Evolutionary conservation across 2,797 vertebrate genomes (phyloP).

Genomic region (Bradypus variegatus): DNA sequence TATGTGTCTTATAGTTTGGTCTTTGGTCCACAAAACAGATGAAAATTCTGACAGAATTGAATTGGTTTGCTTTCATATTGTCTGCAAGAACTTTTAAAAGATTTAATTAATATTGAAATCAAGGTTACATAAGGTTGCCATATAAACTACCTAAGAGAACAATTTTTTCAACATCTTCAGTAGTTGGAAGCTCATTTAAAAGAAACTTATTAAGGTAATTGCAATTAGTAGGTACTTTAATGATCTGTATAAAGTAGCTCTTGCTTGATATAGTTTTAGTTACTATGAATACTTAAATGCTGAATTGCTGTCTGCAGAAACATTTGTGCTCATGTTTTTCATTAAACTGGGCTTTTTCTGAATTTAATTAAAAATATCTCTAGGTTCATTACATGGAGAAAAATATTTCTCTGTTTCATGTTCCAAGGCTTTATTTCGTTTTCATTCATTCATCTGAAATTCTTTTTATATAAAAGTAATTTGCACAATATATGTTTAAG

Average conservation of each 20-base stretch:
- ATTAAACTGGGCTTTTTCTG: not conserved
- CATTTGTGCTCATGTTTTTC: slow-evolving; percentile 4
- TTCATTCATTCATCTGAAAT: slow-evolving; percentile 17
- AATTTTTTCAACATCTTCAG: not conserved
- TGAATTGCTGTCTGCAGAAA: slow-evolving; percentile 1
- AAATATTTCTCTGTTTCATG: not conserved
- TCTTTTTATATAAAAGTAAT: slow-evolving; percentile 13
- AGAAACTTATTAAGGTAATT: not conserved
- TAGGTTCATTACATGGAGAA: not conserved
- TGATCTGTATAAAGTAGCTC: not conserved
- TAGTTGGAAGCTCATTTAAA: not conserved
- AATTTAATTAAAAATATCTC: slow-evolving; percentile 28
- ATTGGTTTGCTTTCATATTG: not conserved
- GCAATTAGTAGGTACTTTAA: not conserved
- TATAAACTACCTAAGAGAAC: not conserved
- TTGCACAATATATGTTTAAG: not conserved
- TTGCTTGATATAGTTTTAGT: not conserved
- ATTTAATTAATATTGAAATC: not conserved
- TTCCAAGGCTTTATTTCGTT: not conserved
- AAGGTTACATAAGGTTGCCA: not conserved
- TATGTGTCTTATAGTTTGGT: not conserved
- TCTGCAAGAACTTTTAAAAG: not conserved
- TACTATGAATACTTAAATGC: not conserved
- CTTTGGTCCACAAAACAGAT: not conserved
- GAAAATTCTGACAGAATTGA: slow-evolving; percentile 1